Percentiles rank a stretch among this genome's conserved stretches.
These are phyloP conservation scores for Sciaenops ocellatus DNA, from an alignment of 2,797 vertebrate species.

Conservation along the genomic window DNA sequence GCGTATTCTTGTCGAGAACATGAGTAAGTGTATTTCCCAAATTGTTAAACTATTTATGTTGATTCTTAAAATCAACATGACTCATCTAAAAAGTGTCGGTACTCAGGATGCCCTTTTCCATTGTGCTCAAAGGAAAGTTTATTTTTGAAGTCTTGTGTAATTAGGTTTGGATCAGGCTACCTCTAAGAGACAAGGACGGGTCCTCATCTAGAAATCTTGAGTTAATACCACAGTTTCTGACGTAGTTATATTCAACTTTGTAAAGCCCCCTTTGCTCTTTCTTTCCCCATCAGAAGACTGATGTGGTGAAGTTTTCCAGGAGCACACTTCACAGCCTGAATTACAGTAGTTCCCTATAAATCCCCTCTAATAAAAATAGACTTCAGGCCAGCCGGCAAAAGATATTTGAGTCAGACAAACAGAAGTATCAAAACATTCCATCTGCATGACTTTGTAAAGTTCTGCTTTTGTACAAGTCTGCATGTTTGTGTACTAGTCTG, in stretches of 20 bases:
- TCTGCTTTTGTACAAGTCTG: constrained; percentile 77
- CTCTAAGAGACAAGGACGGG: constrained; percentile 19
- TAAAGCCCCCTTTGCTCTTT: constrained; percentile 42
- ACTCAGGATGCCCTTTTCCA: constrained; percentile 45
- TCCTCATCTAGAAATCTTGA: constrained; percentile 31
- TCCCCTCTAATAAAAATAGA: constrained; percentile 50
- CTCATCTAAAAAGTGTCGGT: constrained; percentile 12
- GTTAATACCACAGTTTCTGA: constrained; percentile 36
- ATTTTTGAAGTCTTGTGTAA: constrained; percentile 25
- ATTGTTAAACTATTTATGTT: constrained; percentile 24
- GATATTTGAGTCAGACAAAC: constrained; percentile 54
- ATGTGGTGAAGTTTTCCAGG: constrained; percentile 36
- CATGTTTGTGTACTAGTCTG: constrained; percentile 74
- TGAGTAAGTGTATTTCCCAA: constrained; percentile 1
- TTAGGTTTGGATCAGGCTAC: constrained; percentile 39
- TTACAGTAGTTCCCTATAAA: constrained; percentile 39
- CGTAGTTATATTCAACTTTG: constrained; percentile 37
- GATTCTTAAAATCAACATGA: constrained; percentile 10
- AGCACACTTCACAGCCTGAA: constrained; percentile 41
- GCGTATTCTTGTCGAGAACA: neutral
- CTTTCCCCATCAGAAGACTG: constrained; percentile 12
- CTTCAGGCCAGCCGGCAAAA: constrained; percentile 38
- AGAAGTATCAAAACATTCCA: constrained; percentile 76
- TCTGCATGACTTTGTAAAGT: constrained; percentile 80
- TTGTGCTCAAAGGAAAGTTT: constrained; percentile 25